Evolutionary conservation across 2,888 invertebrate genomes (phyloP), one percentile per base, ranked within the genome.

Genomic region (Mythimna albipuncta): DNA sequence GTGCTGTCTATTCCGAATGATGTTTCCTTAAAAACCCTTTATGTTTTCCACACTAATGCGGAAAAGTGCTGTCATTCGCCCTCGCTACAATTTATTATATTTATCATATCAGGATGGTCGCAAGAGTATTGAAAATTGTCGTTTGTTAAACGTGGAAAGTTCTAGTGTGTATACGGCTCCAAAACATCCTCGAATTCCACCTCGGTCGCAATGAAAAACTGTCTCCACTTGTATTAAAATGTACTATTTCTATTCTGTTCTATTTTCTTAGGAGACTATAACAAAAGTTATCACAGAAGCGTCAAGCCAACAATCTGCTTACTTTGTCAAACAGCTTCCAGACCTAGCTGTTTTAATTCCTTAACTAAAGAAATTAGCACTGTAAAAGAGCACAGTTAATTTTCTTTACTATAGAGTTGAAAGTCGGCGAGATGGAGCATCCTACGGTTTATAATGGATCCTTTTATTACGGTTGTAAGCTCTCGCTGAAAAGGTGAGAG

Each of bases 401-500:
- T 19, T 75, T 32, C 72, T 72, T 72, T 50, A 62, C 38, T 47
- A 82, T 54, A 72, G 54, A 77, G 77, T 72, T 58, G 59, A 54
- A 77, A 68, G 68, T 82, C 67, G 47, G 13, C 19, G 32, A 19
- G 50, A 38, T 10, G 54, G 50, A 64, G 9, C 47, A 65, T 72
- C 35, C 54, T 54, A 64, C 41, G 64, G 72, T 77, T 72, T 65
- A 58, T 65, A 72, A 77, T 77, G 62, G 64, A 82, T 82, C 62
- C 64, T 79, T 82, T 82, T 82, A 79, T 81, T 61, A 78, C 66
- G 35, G 19, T 54, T 58, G 62, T 64, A n/a, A 81, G 71, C 81
- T 64, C 69, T 1, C 10, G 57, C 64, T 68, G 67, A 72, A 65
- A 68, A 72, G 72, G 81, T 81, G 76, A 65, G 81, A 77, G 61